Evolutionary conservation across 1,140 invertebrate species (phyloP), one percentile per base, ranked within the genome.

Genomic region (Drosophila lini): DNA sequence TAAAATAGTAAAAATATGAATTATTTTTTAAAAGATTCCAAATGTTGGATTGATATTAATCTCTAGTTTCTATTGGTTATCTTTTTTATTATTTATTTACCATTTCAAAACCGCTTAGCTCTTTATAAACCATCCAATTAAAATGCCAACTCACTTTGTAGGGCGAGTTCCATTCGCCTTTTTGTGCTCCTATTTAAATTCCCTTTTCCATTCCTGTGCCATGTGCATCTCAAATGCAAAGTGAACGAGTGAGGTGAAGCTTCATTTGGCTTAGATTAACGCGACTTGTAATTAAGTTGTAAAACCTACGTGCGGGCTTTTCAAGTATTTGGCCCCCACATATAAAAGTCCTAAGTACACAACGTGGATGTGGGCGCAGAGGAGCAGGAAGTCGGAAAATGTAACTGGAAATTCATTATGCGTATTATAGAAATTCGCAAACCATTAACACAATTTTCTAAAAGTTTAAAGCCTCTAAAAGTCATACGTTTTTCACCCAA

Each of bases 311-410:
- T 85, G 81, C 56, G 59, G 48, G 16, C 47, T 67, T 58, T 63
- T 71, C 55, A 76, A 83, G 63, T 44, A 55, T 56, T 48, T 76
- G 41, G 32, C 47, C 50, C 61, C 36, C 36, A 41, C 53, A 57
- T 68, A 59, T 71, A 78, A 85, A 74, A 78, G 81, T 85, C 81
- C 81, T 85, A 85, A 84, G 81, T 85, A 81, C 81, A 77, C 77
- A 84, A 70, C 59, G 56, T 67, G 41, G 40, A 19, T 34, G 34
- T 28, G 62, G 65, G 42, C 28, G 44, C 19, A 19, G 16, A 34
- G 42, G 32, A 32, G 4, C 7, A 9, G 25, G 19, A 19, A 34
- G 41, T 47, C 11, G 38, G 32, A 55, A 79, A 83, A 42, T 57
- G 44, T 57, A 63, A 57, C 71, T 71, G 61, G 48, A 52, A 60